Base-by-base conservation (phyloP, 2,797 vertebrate genomes). In the Psittacula echo region DNA sequence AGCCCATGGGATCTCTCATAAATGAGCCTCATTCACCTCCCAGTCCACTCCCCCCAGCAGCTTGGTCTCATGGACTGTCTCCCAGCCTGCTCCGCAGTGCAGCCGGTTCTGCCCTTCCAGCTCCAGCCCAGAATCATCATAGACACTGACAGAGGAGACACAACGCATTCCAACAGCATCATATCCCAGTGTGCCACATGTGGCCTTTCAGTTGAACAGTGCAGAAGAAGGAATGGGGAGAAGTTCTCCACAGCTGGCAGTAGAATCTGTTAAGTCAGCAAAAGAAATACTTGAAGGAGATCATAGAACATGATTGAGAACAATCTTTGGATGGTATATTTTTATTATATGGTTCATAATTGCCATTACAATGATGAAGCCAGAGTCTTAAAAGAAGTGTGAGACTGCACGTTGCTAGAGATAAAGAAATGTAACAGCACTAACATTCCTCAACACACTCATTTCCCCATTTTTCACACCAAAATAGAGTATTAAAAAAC, bases 361-460 rank as follows among this genome's bases (percentile, higher is more conserved):
- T 95, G 77, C 87, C 94, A 96, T 93, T 89, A 93, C 79, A 94
- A 94, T 64, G 71, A 92, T 71, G 80, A 96, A 97, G 95, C 95
- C 97, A 96, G 87, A 79, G 80, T 50, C 77, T 95, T 73, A 66
- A 93, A 89, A 96, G 85, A 97, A 85, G 70, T 42, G 24, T 26
- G 67, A 96, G 79, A 95, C 47, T 78, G 90, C 77, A 73, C 20
- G 58, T 70, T 80, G 58, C 79, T 74, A 68, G 81, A 89, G 79
- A 79, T 70, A 87, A 74, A 96, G 92, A 85, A 81, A 80, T 34
- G 70, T 71, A 95, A 93, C 79, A 97, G 77, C 80, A 91, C 56
- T 30, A 94, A 84, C 93, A 90, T 90, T 93, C 93, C 92, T 93
- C 78, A 90, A 70, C n/a, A 91, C 19, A 27, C 22, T 85, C 22